Conservation (phyloP, 2,888 invertebrate species). For the Ceraclea dissimilis region DNA sequence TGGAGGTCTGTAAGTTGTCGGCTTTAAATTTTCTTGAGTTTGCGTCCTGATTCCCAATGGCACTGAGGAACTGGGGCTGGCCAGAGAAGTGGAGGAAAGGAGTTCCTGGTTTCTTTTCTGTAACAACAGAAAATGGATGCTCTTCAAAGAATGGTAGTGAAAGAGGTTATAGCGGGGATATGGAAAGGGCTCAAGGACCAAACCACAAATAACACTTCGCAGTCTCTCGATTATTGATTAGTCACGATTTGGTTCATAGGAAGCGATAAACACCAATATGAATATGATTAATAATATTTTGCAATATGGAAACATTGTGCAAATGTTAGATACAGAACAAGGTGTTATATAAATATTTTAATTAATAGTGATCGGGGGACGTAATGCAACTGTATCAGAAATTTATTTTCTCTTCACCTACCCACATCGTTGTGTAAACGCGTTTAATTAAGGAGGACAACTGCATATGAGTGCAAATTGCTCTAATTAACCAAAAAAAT, state of each 20-base stretch:
- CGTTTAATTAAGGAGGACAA: no score
- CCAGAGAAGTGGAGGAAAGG: conserved; percentile 28
- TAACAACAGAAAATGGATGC: conserved; percentile 34
- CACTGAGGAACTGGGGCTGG: conserved; percentile 21
- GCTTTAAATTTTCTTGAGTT: conserved; percentile 30
- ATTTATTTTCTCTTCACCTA: no score
- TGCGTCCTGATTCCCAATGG: conserved; percentile 18
- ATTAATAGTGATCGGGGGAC: neutral
- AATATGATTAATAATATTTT: neutral
- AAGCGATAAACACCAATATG: neutral
- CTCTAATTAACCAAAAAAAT: no score
- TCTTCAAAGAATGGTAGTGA: conserved; percentile 21
- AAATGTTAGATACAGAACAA: conserved; percentile 1
- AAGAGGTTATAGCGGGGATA: conserved; percentile 4
- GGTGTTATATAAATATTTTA: neutral
- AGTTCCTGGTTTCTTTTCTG: conserved; percentile 47
- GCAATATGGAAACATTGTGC: neutral
- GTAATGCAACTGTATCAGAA: no score
- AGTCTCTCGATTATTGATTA: neutral
- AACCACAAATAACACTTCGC: conserved; percentile 1
- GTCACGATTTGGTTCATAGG: neutral
- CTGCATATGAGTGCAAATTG: no score
- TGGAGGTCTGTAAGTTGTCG: conserved; percentile 41
- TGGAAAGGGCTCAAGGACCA: conserved; percentile 1
- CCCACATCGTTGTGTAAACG: no score